These are phyloP conservation scores for Troides helena DNA, from an alignment of 2,888 invertebrate species.

Conservation along the genomic window DNA sequence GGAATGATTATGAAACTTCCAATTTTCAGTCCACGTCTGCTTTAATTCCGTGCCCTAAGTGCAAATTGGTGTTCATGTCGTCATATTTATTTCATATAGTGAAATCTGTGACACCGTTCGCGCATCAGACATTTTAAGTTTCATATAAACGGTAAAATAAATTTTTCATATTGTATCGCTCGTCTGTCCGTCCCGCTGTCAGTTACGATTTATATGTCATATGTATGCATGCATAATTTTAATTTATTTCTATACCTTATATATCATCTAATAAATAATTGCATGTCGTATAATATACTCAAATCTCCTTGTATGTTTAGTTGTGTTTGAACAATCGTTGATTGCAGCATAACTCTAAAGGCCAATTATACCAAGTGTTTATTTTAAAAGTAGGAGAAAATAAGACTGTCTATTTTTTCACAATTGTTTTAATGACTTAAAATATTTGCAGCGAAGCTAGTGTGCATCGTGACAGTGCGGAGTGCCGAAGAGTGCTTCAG, in stretches of 20 bases:
- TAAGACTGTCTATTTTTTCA: neutral
- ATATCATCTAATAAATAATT: too few species aligned
- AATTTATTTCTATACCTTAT: too few species aligned
- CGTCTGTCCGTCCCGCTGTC: too few species aligned
- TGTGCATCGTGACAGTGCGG: slow-evolving; percentile 1
- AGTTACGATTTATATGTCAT: too few species aligned
- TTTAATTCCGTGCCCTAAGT: neutral
- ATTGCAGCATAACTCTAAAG: too few species aligned
- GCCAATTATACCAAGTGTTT: neutral
- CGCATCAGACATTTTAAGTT: neutral
- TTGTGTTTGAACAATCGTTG: too few species aligned
- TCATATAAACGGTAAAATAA: neutral
- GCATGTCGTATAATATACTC: too few species aligned
- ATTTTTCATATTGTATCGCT: neutral
- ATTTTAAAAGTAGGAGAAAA: neutral
- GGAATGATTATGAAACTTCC: neutral
- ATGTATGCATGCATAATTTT: too few species aligned
- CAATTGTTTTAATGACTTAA: neutral
- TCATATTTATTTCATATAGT: neutral
- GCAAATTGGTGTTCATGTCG: neutral
- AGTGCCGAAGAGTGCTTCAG: neutral
- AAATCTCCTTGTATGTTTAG: too few species aligned
- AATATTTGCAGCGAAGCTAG: neutral
- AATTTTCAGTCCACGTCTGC: neutral
- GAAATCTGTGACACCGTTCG: neutral